Evolutionary conservation across 2,888 invertebrate species (phyloP).

Genomic region (Blastobasis adustella): DNA sequence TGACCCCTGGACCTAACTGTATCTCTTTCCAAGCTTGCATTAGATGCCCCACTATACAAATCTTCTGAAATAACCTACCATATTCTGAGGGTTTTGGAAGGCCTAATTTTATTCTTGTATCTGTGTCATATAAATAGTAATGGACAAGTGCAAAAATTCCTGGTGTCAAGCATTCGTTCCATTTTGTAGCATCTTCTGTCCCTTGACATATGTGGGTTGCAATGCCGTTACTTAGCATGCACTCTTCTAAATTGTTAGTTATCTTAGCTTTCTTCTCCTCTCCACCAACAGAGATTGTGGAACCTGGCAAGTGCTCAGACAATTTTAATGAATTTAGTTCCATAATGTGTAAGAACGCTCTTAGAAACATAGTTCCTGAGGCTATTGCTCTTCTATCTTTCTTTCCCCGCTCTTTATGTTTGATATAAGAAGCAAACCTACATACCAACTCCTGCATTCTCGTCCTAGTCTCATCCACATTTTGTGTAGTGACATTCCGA

Average conservation of each 20-base stretch:
- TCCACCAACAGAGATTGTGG: background rate
- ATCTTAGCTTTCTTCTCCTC: background rate
- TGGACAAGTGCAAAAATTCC: background rate
- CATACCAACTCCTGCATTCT: background rate
- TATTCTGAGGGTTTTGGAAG: background rate
- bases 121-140: background rate
- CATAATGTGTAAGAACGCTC: background rate
- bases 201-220: too few relatives aligned
- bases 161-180: background rate
- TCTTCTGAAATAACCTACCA: background rate
- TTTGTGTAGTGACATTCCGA: background rate
- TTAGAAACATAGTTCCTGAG: background rate
- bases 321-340: background rate
- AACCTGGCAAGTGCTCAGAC: background rate
- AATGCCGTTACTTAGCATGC: background rate
- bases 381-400: background rate
- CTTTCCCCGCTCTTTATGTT: background rate
- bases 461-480: background rate
- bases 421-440: background rate
- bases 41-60: background rate
- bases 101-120: background rate
- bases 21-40: background rate
- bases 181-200: background rate
- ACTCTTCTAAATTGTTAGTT: background rate
- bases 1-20: background rate